A percentile compares a stretch with the other conserved stretches of the same genome.
Conservation (phyloP, 2,113 vertebrate genomes). For the Baryphthengus martii region DNA sequence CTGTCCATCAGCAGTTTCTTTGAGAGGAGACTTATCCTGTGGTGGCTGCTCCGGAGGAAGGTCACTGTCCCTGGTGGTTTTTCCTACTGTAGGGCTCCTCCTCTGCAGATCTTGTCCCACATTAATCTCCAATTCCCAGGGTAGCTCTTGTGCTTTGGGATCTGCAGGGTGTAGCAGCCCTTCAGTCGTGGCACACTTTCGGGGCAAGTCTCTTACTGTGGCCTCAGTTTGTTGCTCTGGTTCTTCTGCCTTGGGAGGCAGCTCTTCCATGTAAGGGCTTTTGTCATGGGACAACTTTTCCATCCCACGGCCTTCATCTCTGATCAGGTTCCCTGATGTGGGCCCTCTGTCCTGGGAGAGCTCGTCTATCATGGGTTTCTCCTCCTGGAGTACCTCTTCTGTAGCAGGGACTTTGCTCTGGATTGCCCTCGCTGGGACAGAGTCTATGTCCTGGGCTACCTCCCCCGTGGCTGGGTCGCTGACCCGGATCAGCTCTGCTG, state of each 20-base stretch:
- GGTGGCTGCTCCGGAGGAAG: neutral
- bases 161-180: neutral
- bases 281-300: neutral
- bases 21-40: neutral
- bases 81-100: neutral
- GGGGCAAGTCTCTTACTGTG: neutral
- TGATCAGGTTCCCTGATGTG: neutral
- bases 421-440: neutral
- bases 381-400: neutral
- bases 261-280: neutral
- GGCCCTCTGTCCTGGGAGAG: neutral
- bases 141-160: slow-evolving; percentile 4
- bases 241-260: neutral
- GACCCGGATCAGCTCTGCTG: neutral
- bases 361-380: neutral
- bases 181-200: fast-evolving
- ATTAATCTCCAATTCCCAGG: neutral
- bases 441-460: neutral
- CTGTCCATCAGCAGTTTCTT: neutral
- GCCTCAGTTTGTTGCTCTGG: neutral
- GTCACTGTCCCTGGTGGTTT: neutral
- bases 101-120: neutral
- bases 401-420: neutral
- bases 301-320: neutral
- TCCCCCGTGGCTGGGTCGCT: neutral